These are phyloP conservation scores for Thunnus albacares DNA, from an alignment of 2,797 vertebrate species.

Conservation along the genomic window DNA sequence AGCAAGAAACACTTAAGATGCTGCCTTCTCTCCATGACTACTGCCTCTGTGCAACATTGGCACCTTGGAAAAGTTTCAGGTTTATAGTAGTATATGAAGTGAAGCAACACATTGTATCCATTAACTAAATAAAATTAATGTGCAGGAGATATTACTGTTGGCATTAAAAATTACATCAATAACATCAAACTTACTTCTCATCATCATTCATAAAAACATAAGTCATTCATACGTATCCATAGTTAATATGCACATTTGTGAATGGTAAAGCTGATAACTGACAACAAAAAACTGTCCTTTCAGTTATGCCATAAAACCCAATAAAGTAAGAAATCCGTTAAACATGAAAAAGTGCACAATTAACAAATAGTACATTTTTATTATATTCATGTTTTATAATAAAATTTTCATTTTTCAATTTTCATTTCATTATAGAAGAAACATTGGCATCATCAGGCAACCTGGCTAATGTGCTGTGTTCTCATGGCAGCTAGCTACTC, in stretches of 20 bases:
- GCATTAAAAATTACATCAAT: too few species aligned
- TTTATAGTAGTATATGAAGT: neutral
- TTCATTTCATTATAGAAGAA: neutral
- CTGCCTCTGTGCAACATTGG: too few species aligned
- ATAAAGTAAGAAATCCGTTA: too few species aligned
- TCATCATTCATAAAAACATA: too few species aligned
- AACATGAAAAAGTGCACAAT: too few species aligned
- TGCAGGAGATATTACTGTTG: too few species aligned
- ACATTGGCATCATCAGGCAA: neutral
- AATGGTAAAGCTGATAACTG: neutral
- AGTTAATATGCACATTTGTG: neutral
- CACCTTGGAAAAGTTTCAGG: too few species aligned
- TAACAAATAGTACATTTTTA: too few species aligned
- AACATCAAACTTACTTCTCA: neutral
- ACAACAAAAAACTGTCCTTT: neutral
- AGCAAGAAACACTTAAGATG: neutral
- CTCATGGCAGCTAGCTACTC: neutral
- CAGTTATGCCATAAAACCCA: too few species aligned
- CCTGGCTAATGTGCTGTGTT: neutral
- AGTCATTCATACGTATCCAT: neutral
- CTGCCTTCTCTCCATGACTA: neutral
- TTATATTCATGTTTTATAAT: too few species aligned
- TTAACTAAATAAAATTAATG: neutral
- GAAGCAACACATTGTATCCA: constrained; percentile 7
- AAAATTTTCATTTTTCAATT: too few species aligned